Evolutionary conservation across 2,797 vertebrate species (phyloP), one percentile per base, ranked within the genome.

Genomic region (Xenops minutus): DNA sequence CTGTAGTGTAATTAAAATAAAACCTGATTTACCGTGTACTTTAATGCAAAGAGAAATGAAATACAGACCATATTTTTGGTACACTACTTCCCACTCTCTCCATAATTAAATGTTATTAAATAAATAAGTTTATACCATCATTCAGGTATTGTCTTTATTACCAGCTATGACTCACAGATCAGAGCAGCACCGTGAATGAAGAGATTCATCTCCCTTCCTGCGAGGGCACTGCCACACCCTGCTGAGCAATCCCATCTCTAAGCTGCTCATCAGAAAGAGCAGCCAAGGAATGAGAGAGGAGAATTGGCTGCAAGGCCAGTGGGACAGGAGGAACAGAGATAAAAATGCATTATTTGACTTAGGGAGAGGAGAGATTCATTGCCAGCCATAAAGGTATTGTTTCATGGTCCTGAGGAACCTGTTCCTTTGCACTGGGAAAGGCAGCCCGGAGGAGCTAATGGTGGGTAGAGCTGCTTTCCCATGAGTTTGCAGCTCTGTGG

Each of bases 1-100:
- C 92, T 59, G 58, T 84, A 69, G 66, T 71, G 55, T 90, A 96
- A 96, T 95, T 96, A 94, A 96, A 96, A 93, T 92, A 86, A 93
- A 92, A 93, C 67, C 85, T 95, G 96, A 93, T 92, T 96, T 96
- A 94, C 66, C 46, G 22, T 29, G 56, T 56, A 79, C 61, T 74
- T 78, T 16, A 96, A 93, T 52, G 83, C 64, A 90, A 93, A 86
- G 52, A 93, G 85, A 95, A 96, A 95, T 95, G 52, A 96, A 93
- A 90, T 85, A 82, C 69, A 81, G 82, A 88, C 48, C 27, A 4
- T 79, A 76, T 71, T 94, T 96, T 94, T 61, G 54, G 78, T 59
- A 81, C 36, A 34, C 44, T 91, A 58, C 85, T 64, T 92, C 37
- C 66, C 41, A 81, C 73, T 73, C 71, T 88, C 83, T 56, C 89